Evolutionary conservation across 2,797 vertebrate species (phyloP).

Genomic region (Tadarida brasiliensis): DNA sequence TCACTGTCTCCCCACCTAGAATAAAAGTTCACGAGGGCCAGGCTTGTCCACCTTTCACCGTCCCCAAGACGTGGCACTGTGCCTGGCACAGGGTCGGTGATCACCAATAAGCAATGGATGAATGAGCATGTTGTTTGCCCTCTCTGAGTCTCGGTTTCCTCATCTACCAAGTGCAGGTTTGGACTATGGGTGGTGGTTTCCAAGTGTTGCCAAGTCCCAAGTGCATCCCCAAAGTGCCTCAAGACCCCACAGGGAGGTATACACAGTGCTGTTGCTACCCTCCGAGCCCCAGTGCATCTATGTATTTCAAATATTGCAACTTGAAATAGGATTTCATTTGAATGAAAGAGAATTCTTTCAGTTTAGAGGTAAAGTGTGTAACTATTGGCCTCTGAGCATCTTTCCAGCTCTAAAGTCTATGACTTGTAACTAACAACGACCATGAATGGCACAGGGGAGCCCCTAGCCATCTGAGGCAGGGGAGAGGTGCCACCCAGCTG

Average conservation of each 20-base stretch:
- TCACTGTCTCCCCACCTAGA: background rate
- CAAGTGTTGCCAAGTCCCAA: background rate
- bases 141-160: background rate
- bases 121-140: background rate
- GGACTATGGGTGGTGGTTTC: background rate
- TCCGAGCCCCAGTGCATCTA: background rate
- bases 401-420: background rate
- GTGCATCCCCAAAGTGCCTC: background rate
- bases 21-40: background rate
- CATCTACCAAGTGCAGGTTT: background rate
- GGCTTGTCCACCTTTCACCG: background rate
- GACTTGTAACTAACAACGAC: background rate
- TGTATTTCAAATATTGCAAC: background rate
- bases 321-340: background rate
- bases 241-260: background rate
- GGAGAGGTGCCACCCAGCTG: background rate
- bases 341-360: background rate
- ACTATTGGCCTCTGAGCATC: background rate
- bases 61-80: background rate
- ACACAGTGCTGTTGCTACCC: background rate
- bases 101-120: background rate
- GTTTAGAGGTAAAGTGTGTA: slow-evolving; percentile 16
- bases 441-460: background rate
- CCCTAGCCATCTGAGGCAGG: background rate
- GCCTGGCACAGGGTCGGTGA: background rate